A percentile compares a stretch with the other conserved stretches of the same genome.
Evolutionary conservation across 2,797 vertebrate genomes (phyloP).

Genomic region (Gila robusta): DNA sequence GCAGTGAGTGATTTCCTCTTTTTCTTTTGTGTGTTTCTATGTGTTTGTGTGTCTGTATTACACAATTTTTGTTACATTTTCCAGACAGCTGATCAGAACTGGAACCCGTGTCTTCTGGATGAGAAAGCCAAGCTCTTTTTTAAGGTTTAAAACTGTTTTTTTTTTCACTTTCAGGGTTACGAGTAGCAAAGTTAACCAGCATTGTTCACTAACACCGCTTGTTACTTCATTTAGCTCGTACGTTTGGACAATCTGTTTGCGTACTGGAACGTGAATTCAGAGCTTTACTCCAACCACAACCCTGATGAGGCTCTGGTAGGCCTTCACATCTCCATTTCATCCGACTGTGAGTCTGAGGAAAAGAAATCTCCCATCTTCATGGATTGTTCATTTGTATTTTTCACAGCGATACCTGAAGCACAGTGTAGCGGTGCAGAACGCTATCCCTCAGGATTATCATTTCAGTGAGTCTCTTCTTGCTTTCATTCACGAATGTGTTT

Average conservation of each 20-base stretch:
- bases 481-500: not conserved
- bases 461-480: constrained; percentile 50
- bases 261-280: constrained; percentile 96
- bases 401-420: constrained; percentile 83
- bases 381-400: not conserved
- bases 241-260: constrained; percentile 94
- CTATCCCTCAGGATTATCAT: constrained; percentile 77
- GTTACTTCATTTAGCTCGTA: constrained; percentile 81
- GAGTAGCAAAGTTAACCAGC: not conserved
- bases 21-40: not conserved
- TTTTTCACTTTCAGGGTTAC: not conserved
- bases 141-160: constrained; percentile 81
- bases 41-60: not conserved
- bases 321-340: not conserved
- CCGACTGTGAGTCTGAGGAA: not conserved
- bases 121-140: constrained; percentile 92
- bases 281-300: constrained; percentile 87
- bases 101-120: constrained; percentile 93
- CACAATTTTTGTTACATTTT: constrained; percentile 46
- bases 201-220: not conserved
- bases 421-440: constrained; percentile 80
- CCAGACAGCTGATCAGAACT: constrained; percentile 92
- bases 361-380: not conserved
- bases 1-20: no score
- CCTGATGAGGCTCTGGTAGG: constrained; percentile 90